Percentiles rank a stretch among this genome's conserved stretches.
Evolutionary conservation across 2,888 invertebrate species (phyloP).

Genomic region (Melanchra persicariae): DNA sequence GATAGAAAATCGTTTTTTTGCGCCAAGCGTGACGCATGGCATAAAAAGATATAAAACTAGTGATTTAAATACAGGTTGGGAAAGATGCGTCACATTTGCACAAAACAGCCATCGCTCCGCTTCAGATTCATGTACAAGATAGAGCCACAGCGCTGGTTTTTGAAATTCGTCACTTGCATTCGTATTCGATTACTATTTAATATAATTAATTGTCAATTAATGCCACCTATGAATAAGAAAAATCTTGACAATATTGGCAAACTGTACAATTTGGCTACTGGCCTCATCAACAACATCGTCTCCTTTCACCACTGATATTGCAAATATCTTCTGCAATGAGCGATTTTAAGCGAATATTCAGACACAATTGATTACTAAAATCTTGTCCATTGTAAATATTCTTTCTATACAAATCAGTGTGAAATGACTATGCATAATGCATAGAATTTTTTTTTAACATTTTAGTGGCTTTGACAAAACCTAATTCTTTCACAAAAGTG

Average conservation of each 20-base stretch:
- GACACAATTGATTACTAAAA: not conserved
- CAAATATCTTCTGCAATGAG: constrained; percentile 5
- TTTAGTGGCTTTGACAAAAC: not conserved
- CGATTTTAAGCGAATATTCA: constrained; percentile 7
- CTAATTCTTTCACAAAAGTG: not conserved
- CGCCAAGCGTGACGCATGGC: no score
- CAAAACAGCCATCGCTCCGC: no score
- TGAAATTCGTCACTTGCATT: no score
- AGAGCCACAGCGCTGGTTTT: no score
- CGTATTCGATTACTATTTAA: no score
- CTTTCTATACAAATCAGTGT: constrained; percentile 17
- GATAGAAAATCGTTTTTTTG: no score
- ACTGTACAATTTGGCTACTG: not conserved
- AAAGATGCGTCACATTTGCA: no score
- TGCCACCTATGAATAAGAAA: not conserved
- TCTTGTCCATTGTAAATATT: not conserved
- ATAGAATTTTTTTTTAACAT: no score
- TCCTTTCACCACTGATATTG: not conserved
- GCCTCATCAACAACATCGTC: not conserved
- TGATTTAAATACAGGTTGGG: no score
- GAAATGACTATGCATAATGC: constrained; percentile 17
- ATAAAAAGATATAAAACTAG: no score
- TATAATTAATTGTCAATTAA: no score
- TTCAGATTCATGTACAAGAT: no score
- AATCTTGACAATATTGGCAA: constrained; percentile 6